These are phyloP conservation scores for Sebastes vulpes DNA, from an alignment of 2,797 vertebrate genomes.

Conservation along the genomic window DNA sequence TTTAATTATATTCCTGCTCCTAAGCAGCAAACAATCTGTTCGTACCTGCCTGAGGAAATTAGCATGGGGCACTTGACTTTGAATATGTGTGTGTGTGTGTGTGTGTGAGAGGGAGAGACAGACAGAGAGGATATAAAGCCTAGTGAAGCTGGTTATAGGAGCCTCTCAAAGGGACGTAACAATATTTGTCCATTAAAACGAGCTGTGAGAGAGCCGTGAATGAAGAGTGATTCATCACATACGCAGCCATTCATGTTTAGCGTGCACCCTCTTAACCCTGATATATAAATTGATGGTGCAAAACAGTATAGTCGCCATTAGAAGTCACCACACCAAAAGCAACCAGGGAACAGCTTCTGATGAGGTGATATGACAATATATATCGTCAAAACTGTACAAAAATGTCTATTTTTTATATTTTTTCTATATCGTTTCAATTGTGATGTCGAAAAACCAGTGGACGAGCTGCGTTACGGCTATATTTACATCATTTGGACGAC, in stretches of 20 bases:
- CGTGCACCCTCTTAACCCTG: not conserved
- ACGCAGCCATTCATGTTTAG: not conserved
- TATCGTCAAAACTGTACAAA: too few relatives aligned
- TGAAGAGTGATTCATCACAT: not conserved
- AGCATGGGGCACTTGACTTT: slow-evolving; percentile 5
- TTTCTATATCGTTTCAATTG: too few relatives aligned
- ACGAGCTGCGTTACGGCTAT: too few relatives aligned
- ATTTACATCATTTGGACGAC: too few relatives aligned
- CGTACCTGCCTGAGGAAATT: slow-evolving; percentile 37
- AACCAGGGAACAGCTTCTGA: too few relatives aligned
- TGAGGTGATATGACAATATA: too few relatives aligned
- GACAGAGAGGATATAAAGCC: too few relatives aligned
- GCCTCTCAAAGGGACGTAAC: not conserved
- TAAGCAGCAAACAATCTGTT: slow-evolving; percentile 50
- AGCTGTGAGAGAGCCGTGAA: not conserved
- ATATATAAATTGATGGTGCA: too few relatives aligned
- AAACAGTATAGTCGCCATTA: too few relatives aligned
- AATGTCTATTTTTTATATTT: too few relatives aligned
- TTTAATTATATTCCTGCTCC: slow-evolving; percentile 55
- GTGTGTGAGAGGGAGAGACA: not conserved
- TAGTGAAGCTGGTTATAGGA: not conserved
- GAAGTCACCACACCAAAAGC: too few relatives aligned
- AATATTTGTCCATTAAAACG: slow-evolving; percentile 10
- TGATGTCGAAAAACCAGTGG: too few relatives aligned
- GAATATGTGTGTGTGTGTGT: not conserved